phyloP scores from a whole-genome alignment of 2,888 invertebrate genomes.

The Lasius fuliginosus region DNA sequence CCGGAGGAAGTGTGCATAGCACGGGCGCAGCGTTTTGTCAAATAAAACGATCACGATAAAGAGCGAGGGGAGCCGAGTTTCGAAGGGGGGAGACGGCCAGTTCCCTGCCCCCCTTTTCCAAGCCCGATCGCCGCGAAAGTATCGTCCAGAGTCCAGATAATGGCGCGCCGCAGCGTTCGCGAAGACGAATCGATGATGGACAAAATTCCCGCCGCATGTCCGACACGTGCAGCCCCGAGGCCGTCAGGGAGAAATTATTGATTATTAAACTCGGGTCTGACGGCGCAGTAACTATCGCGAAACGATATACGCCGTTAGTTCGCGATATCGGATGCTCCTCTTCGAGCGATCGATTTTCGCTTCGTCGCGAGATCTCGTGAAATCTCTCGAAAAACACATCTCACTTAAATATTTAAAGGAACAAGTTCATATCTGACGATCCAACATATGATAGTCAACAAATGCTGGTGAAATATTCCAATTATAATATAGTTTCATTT shows the following conservation, averaged over 20 bases:
- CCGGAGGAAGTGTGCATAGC: slow-evolving; percentile 71
- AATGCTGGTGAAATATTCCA: neutral
- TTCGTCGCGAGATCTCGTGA: slow-evolving; percentile 5
- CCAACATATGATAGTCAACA: neutral
- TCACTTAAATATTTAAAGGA: slow-evolving; percentile 13
- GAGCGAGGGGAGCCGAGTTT: slow-evolving; percentile 56
- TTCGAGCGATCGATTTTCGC: slow-evolving; percentile 11
- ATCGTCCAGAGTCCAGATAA: slow-evolving; percentile 58
- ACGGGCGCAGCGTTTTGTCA: slow-evolving; percentile 71
- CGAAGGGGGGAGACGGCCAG: slow-evolving; percentile 48
- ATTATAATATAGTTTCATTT: neutral
- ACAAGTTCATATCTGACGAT: neutral
- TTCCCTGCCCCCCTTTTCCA: neutral
- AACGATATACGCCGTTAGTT: slow-evolving; percentile 41
- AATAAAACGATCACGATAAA: slow-evolving; percentile 73
- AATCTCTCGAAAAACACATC: slow-evolving; percentile 1
- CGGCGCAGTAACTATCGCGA: slow-evolving; percentile 40
- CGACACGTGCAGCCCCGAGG: slow-evolving; percentile 79
- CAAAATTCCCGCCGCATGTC: slow-evolving; percentile 70
- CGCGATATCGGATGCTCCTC: slow-evolving; percentile 30
- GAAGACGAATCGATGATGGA: slow-evolving; percentile 61
- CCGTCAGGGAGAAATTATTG: slow-evolving; percentile 80
- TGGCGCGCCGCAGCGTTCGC: slow-evolving; percentile 34
- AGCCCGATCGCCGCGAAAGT: slow-evolving; percentile 22
- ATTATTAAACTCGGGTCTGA: slow-evolving; percentile 80